A percentile compares a stretch with the other conserved stretches of the same genome.
Conservation (phyloP, 2,888 invertebrate species). For the Anoplius nigerrimus region DNA sequence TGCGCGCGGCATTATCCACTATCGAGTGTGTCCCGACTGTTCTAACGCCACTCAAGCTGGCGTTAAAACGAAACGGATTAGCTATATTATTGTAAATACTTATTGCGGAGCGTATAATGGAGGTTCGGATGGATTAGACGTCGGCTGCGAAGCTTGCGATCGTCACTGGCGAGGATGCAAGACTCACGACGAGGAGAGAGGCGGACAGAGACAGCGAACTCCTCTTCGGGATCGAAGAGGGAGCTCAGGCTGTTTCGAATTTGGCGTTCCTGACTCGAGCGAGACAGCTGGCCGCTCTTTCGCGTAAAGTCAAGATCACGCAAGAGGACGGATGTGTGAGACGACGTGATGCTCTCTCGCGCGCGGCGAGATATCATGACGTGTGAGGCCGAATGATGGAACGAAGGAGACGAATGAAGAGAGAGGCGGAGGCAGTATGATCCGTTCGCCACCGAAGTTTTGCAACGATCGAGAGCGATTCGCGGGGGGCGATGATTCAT, state of each 20-base stretch:
- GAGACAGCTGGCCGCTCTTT: too few species aligned
- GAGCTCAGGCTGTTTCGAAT: too few species aligned
- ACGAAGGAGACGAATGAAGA: neutral
- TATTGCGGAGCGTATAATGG: conserved; percentile 56
- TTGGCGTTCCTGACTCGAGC: too few species aligned
- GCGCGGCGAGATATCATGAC: neutral
- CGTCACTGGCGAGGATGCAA: neutral
- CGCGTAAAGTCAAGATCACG: too few species aligned
- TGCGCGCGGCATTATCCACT: conserved; percentile 16
- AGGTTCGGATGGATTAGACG: conserved; percentile 59
- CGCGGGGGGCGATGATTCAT: conserved; percentile 26
- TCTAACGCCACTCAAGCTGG: conserved; percentile 25
- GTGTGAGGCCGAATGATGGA: neutral
- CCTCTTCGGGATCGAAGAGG: too few species aligned
- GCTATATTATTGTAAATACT: conserved; percentile 61
- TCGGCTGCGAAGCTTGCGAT: conserved; percentile 7
- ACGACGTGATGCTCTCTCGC: neutral
- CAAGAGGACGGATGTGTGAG: neutral
- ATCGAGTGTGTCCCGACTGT: conserved; percentile 10
- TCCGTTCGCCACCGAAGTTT: neutral
- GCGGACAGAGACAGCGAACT: too few species aligned
- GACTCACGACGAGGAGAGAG: too few species aligned
- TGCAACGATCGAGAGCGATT: neutral
- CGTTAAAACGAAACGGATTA: conserved; percentile 37
- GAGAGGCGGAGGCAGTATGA: neutral